Evolutionary conservation across 2,888 invertebrate species (phyloP).

Genomic region (Toxonevra muliebris): DNA sequence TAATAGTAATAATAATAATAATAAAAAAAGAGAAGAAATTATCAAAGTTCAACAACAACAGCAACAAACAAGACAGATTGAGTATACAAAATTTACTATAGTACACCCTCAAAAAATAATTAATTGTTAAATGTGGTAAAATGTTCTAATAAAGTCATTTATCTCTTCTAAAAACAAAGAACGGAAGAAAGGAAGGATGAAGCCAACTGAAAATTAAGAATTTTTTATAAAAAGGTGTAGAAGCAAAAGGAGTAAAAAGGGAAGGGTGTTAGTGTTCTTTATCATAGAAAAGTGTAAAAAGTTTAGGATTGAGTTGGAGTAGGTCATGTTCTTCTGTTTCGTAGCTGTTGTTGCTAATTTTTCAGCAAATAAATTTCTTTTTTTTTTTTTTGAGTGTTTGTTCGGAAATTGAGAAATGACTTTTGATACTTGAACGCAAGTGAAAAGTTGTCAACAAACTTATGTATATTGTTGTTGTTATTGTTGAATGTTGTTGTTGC

Average conservation of each 20-base stretch:
- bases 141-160: slow-evolving; percentile 35
- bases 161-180: slow-evolving; percentile 19
- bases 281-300: background rate
- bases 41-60: background rate
- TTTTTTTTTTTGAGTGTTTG: background rate
- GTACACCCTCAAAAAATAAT: slow-evolving; percentile 21
- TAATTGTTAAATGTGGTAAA: slow-evolving; percentile 23
- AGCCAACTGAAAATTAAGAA: slow-evolving; percentile 8
- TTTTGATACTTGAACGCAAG: slow-evolving; percentile 1
- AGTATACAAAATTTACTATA: background rate
- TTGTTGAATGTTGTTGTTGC: background rate
- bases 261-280: background rate
- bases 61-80: background rate
- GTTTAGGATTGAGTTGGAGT: background rate
- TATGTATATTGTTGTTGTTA: slow-evolving; percentile 12
- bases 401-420: slow-evolving; percentile 18
- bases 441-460: slow-evolving; percentile 6
- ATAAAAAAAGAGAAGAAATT: slow-evolving; percentile 4
- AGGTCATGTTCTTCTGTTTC: background rate
- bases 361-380: background rate
- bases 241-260: background rate
- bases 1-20: too few species aligned
- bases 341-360: background rate
- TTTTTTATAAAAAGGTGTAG: background rate
- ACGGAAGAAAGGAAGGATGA: background rate